Base-by-base conservation (phyloP, 2,113 vertebrate species). In the Cryptomyrus ogoouensis region DNA sequence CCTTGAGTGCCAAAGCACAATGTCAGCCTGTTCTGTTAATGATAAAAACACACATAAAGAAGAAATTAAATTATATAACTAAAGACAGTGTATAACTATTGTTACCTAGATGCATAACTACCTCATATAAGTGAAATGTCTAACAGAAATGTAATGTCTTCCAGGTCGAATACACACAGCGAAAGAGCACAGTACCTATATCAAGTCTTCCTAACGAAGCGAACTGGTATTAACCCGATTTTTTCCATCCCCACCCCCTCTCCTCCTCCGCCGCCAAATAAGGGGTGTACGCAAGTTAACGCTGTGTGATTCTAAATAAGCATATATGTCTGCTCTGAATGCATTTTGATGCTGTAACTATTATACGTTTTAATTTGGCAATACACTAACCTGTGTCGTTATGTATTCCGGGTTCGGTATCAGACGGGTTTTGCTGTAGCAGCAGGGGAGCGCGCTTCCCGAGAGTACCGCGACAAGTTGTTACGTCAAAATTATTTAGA, bases 171-270 rank as follows among this genome's bases (percentile, higher is more conserved):
- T 49, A 52, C 50, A 39, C 49, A 56, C 66, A 90, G 86, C 39
- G 88, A 88, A 88, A 83, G 50, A 44, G 62, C 70, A 90, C 86
- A 3, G 85, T 88, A 88, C 70, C 87, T 49, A 83, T 62, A 56
- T 83, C 42, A 88, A 90, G 52, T 50, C 50, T 83, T 47, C 86
- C 50, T 77, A 70, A 83, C 52, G 27, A 90, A 49, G 50, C 90
- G 56, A 62, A 88, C 52, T 58, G 86, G 86, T 83, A 88, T 53
- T 83, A 88, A 90, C 86, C 86, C 49, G 50, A 53, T 90, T 90
- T 88, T 89, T 53, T 58, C 24, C 39, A 21, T 47, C 83, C 83
- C 83, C 83, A 84, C 83, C 83, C 83, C 35, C 74, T 80, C 74
- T 80, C 74, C 35, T 42, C 74, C 70, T 53, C 44, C 31, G 49